Evolutionary conservation across 1,140 invertebrate genomes (phyloP).

Genomic region (Belonocnema kinseyi): DNA sequence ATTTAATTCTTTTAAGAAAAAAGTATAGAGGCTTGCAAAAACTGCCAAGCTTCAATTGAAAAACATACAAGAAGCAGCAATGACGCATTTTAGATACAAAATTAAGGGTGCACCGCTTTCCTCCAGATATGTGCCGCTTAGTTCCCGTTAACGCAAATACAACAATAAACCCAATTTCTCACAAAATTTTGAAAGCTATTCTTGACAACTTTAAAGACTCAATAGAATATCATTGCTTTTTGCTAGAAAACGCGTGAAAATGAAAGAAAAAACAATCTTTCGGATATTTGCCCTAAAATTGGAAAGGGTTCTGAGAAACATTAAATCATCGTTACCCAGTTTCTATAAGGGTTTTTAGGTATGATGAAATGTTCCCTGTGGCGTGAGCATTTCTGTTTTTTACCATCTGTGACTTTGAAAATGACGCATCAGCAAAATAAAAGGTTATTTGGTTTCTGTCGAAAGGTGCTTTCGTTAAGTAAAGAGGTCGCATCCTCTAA

Average conservation of each 20-base stretch:
- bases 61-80: too few relatives aligned
- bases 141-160: too few relatives aligned
- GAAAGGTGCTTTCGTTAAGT: conserved; percentile 1
- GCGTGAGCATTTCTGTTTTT: background rate
- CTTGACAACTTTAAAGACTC: background rate
- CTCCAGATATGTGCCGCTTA: too few relatives aligned
- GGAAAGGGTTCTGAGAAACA: conserved; percentile 12
- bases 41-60: too few relatives aligned
- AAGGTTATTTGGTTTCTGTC: background rate
- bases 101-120: too few relatives aligned
- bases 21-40: too few relatives aligned
- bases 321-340: background rate
- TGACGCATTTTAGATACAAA: too few relatives aligned
- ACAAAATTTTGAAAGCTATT: background rate
- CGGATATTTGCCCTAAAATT: background rate
- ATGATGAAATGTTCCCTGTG: conserved; percentile 25
- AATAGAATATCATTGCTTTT: background rate
- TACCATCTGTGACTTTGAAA: conserved; percentile 11
- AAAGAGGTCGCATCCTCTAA: conserved; percentile 26
- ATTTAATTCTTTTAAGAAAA: too few relatives aligned
- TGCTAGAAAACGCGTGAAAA: background rate
- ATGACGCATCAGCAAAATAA: conserved; percentile 7
- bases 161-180: background rate
- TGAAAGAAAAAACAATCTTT: conserved; percentile 10
- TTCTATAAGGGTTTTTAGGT: background rate